Evolutionary conservation across 1,140 invertebrate species (phyloP), one percentile per base, ranked within the genome.

Genomic region (Zaprionus gabonicus): DNA sequence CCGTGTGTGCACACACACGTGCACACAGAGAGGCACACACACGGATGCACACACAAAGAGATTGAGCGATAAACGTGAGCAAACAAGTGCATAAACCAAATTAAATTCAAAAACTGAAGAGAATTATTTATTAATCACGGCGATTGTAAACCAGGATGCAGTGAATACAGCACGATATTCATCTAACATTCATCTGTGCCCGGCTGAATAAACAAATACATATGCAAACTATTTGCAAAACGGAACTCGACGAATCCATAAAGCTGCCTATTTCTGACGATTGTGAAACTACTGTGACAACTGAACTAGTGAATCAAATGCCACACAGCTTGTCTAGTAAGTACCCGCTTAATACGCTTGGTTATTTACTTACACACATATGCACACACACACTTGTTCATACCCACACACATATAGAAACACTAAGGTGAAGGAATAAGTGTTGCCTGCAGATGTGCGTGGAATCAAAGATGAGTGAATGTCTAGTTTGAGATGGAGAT

Each of bases 81-180:
- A 65, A 76, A 71, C 81, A 82, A 71, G 76, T 84, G 74, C 78
- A 86, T 85, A 73, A 79, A 81, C 60, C 51, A 77, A 86, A 86
- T 86, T 82, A 69, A 85, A 79, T 65, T 76, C 69, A 66, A 78
- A 79, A 70, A 73, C 51, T 71, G 72, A 53, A 71, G 41, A 9
- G 69, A 63, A 71, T 72, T 72, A 60, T 86, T 86, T 72, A 66
- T 80, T 86, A 76, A 86, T 85, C 73, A 76, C 51, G 31, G 20
- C 71, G 74, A 66, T 76, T 76, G 73, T 70, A 46, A 46, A 7
- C n/a, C 41, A 17, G 41, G 15, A 20, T 46, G n/a, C n/a, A 17
- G n/a, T 46, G 41, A 23, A 0, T 51, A 51, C 10, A 4, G 4
- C 20, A 25, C 46, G 25, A 56, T 28, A 25, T 27, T 7, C 53